Conservation (phyloP, 2,888 invertebrate species). For the Drosophila atroscutellata region DNA sequence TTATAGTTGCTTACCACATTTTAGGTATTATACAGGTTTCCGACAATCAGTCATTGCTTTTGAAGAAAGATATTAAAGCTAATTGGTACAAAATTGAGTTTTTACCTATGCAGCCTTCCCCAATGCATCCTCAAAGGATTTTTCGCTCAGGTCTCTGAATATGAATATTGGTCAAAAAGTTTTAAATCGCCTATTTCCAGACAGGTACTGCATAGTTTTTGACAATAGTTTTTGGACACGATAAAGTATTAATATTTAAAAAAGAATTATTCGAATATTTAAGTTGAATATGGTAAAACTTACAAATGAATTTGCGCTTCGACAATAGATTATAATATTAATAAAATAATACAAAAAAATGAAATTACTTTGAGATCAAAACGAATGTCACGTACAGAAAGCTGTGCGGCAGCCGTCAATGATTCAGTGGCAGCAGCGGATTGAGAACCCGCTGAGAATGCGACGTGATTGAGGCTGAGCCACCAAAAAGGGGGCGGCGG, state of each 20-base stretch:
- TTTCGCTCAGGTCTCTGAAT: background rate
- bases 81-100: background rate
- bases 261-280: background rate
- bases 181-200: background rate
- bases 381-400: conserved; percentile 53
- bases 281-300: background rate
- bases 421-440: conserved; percentile 50
- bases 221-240: background rate
- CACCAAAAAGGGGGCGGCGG: conserved; percentile 7
- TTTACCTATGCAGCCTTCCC: background rate
- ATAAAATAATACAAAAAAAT: conserved; percentile 11
- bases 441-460: conserved; percentile 51
- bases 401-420: conserved; percentile 26
- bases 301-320: conserved; percentile 3
- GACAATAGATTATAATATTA: conserved; percentile 29
- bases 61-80: background rate
- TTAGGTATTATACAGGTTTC: background rate
- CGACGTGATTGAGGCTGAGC: conserved; percentile 63
- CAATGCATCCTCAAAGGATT: background rate
- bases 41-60: background rate
- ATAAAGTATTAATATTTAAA: background rate
- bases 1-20: background rate
- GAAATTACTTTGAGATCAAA: conserved; percentile 15
- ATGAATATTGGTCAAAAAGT: background rate
- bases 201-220: background rate